These are phyloP conservation scores for Diachasma alloeum DNA, from an alignment of 1,140 invertebrate genomes.

Conservation along the genomic window DNA sequence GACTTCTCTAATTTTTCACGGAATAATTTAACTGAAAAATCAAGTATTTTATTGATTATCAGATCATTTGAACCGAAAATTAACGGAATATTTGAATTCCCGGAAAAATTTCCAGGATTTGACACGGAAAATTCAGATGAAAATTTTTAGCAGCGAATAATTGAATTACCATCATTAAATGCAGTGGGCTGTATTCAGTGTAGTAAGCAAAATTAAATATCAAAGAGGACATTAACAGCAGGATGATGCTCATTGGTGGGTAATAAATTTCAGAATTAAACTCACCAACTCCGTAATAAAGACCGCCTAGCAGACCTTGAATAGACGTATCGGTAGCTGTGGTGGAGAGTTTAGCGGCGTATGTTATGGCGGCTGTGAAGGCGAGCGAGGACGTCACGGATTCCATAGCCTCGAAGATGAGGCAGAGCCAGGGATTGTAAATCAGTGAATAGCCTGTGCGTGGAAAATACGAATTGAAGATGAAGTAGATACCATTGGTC, in stretches of 20 bases:
- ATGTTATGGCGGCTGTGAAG: conserved; percentile 84
- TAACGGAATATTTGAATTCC: no score
- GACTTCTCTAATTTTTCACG: no score
- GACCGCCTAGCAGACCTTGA: conserved; percentile 81
- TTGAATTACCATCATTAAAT: not conserved
- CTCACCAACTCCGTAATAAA: conserved; percentile 84
- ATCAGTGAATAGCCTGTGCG: conserved; percentile 81
- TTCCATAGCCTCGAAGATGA: conserved; percentile 86
- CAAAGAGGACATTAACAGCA: not conserved
- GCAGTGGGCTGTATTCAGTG: not conserved
- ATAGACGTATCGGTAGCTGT: conserved; percentile 83
- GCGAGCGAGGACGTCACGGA: conserved; percentile 84
- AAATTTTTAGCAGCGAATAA: no score
- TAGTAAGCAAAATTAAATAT: conserved; percentile 13
- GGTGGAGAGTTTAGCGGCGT: conserved; percentile 80
- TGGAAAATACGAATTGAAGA: conserved; percentile 16
- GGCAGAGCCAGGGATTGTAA: conserved; percentile 80
- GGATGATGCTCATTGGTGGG: not conserved
- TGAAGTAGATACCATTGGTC: not conserved
- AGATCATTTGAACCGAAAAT: no score
- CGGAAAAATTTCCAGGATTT: no score
- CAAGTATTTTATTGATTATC: no score
- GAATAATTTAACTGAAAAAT: no score
- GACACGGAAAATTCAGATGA: no score
- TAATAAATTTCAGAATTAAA: conserved; percentile 9